Evolutionary conservation across 1,140 invertebrate species (phyloP), one percentile per base, ranked within the genome.

Genomic region (Procambarus virginalis): DNA sequence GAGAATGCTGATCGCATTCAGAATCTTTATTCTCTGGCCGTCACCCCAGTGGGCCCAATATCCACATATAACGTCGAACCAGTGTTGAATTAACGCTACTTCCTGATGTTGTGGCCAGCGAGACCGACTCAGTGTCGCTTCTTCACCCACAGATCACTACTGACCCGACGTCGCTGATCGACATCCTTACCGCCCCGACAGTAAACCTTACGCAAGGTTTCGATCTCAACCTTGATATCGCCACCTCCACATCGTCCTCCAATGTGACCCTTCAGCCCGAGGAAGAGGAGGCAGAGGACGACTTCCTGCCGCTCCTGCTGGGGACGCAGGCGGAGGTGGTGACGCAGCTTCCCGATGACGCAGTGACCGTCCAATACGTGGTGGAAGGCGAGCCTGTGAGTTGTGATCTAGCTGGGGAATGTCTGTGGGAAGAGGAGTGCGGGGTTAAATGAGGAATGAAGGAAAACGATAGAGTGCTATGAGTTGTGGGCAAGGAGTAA

Each of bases 361-460:
- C 82, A 9, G 82, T 90, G 9, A 90, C 88, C 3, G 88, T 84
- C 22, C 88, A 90, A 64, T 90, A 84, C 58, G 20, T 90, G 34
- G 82, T 90, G 9, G 88, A 90, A 14, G 88, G 88, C 4, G 88
- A 90, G 64, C 45, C 46, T 68, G 87, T 89, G 20, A 58, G 86
- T 55, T 34, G n/a, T 68, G 60, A 46, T 80, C 48, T 80, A 46
- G 0, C 49, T 8, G 46, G 80, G 22, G 55, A 58, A 34, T 34
- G 34, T 34, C 34, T 34, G 1, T 34, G 34, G 34, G 34, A 34
- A 34, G 34, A 34, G 9, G 46, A 84, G 22, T 17, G 55, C 0
- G 14, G 77, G 20, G n/a, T 12, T 46, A 2, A 60, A 20, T 22
- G 55, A 77, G 49, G 51, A 22, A 60, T 12, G 51, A 14, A 60